Conservation (phyloP, 2,888 invertebrate genomes). For the Cybosia mesomella region DNA sequence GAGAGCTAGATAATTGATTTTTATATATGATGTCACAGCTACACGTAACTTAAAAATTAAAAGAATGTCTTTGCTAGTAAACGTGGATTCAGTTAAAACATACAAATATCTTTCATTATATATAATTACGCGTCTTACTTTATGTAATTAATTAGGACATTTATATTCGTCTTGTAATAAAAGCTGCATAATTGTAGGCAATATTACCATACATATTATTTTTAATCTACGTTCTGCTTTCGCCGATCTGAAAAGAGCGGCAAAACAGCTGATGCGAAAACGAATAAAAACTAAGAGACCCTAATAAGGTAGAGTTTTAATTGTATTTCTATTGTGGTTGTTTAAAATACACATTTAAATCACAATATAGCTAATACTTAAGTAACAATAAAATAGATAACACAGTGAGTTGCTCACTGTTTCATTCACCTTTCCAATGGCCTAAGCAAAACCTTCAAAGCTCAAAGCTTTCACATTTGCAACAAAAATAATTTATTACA, state of each 20-base stretch:
- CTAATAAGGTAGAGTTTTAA: background rate
- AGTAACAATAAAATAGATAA: slow-evolving; percentile 1
- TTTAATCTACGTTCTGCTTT: slow-evolving; percentile 23
- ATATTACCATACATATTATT: slow-evolving; percentile 18
- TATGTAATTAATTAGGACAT: slow-evolving; percentile 24
- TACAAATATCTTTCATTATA: slow-evolving; percentile 8
- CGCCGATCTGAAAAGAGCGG: slow-evolving; percentile 24
- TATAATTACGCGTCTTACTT: slow-evolving; percentile 14
- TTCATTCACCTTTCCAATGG: slow-evolving; percentile 68
- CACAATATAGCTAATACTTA: background rate
- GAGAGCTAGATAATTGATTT: background rate
- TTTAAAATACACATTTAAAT: background rate
- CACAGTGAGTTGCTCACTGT: slow-evolving; percentile 53
- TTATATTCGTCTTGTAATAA: slow-evolving; percentile 23
- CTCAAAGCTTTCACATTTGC: slow-evolving; percentile 64
- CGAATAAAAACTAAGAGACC: background rate
- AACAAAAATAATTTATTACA: slow-evolving; percentile 42
- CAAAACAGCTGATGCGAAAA: slow-evolving; percentile 28
- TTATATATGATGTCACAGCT: background rate
- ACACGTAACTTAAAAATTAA: background rate
- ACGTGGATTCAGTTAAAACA: background rate
- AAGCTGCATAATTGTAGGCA: slow-evolving; percentile 12
- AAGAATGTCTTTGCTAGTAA: background rate
- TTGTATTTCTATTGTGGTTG: background rate
- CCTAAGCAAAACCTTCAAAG: slow-evolving; percentile 54